Conservation (phyloP, 1,140 invertebrate species). For the Leptopilina boulardi region DNA sequence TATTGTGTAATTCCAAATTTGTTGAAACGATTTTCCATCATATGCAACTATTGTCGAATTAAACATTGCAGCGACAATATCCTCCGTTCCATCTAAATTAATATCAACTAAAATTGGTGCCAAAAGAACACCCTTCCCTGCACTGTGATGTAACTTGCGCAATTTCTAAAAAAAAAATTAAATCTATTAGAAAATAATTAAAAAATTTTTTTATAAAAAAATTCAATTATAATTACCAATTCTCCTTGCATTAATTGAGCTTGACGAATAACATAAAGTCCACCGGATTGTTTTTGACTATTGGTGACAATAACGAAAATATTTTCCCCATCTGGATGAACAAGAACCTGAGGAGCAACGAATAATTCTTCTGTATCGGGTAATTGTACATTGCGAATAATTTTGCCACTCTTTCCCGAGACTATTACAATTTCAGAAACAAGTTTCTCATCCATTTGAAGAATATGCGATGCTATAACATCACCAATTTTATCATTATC, state of each 20-base stretch:
- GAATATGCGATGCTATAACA: slow-evolving; percentile 83
- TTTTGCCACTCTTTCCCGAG: slow-evolving; percentile 82
- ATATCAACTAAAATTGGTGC: slow-evolving; percentile 86
- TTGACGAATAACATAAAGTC: slow-evolving; percentile 81
- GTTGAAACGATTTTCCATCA: slow-evolving; percentile 81
- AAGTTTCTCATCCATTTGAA: slow-evolving; percentile 71
- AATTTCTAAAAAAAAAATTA: slow-evolving; percentile 64
- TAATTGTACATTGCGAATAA: slow-evolving; percentile 80
- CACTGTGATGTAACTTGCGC: slow-evolving; percentile 71
- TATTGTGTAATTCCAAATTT: slow-evolving; percentile 85
- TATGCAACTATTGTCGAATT: slow-evolving; percentile 86
- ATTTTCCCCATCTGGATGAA: slow-evolving; percentile 77
- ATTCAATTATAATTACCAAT: slow-evolving; percentile 66
- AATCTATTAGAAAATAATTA: not conserved
- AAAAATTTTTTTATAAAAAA: not conserved
- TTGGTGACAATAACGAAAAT: slow-evolving; percentile 85
- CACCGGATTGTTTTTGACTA: slow-evolving; percentile 83
- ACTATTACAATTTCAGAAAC: slow-evolving; percentile 81
- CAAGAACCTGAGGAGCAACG: slow-evolving; percentile 81
- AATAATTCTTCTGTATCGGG: slow-evolving; percentile 85
- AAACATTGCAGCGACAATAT: slow-evolving; percentile 85
- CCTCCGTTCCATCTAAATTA: slow-evolving; percentile 83
- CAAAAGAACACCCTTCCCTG: slow-evolving; percentile 77
- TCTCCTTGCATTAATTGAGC: slow-evolving; percentile 77
- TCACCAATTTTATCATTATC: slow-evolving; percentile 85